phyloP scores from a whole-genome alignment of 2,888 invertebrate genomes.

The Lycia hirtaria region DNA sequence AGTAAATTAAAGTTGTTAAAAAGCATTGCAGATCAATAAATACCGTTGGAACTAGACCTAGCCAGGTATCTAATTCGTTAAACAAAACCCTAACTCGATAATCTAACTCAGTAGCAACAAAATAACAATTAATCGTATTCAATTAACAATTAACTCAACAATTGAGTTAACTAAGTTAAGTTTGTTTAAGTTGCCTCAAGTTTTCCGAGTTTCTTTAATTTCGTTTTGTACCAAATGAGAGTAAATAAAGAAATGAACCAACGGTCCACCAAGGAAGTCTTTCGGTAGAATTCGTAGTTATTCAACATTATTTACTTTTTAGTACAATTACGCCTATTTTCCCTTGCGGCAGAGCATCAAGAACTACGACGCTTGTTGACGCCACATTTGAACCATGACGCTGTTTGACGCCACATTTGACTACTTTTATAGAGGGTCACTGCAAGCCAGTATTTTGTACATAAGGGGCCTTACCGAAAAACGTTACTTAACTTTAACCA shows the following conservation, averaged over 20 bases:
- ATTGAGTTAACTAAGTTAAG: constrained; percentile 29
- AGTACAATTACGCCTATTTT: no score
- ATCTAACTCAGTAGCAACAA: constrained; percentile 16
- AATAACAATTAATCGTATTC: constrained; percentile 32
- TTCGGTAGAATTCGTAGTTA: background rate
- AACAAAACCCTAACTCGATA: constrained; percentile 3
- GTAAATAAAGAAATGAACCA: background rate
- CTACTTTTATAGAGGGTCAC: no score
- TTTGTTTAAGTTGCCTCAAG: constrained; percentile 14
- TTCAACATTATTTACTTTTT: no score
- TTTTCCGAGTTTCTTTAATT: constrained; percentile 19
- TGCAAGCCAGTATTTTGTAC: no score
- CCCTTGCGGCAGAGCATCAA: no score
- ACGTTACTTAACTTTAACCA: no score
- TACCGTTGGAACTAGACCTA: background rate
- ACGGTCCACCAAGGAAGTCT: background rate
- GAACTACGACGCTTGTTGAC: no score
- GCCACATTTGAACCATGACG: no score
- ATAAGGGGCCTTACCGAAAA: no score
- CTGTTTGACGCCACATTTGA: no score
- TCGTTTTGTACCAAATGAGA: constrained; percentile 19
- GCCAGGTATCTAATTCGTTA: background rate
- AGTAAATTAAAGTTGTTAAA: no score
- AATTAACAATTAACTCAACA: constrained; percentile 30
- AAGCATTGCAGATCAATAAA: background rate